Conservation (phyloP, 2,888 invertebrate species). For the Chaetogeoica ovagalla region DNA sequence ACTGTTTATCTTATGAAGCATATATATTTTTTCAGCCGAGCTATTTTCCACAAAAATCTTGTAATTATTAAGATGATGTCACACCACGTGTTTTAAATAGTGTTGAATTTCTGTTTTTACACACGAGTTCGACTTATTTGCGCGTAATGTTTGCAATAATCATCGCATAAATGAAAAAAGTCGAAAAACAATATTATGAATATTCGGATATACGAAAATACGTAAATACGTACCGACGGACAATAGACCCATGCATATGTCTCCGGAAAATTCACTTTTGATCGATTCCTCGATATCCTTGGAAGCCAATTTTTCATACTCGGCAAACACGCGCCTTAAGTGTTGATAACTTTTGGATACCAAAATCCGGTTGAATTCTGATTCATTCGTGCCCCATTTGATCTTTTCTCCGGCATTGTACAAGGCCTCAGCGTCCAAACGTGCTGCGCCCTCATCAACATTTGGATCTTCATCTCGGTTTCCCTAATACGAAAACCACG, state of each 20-base stretch:
- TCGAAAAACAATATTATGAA: too few relatives aligned
- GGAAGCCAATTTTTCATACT: slow-evolving; percentile 79
- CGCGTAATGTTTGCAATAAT: too few relatives aligned
- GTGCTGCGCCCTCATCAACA: slow-evolving; percentile 78
- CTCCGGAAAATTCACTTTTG: slow-evolving; percentile 86
- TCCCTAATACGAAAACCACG: slow-evolving; percentile 61
- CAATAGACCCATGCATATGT: slow-evolving; percentile 80
- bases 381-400: slow-evolving; percentile 90
- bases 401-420: slow-evolving; percentile 76
- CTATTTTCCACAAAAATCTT: too few relatives aligned
- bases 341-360: slow-evolving; percentile 88
- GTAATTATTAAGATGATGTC: too few relatives aligned
- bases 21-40: too few relatives aligned
- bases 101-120: too few relatives aligned
- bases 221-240: slow-evolving; percentile 72
- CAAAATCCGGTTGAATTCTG: slow-evolving; percentile 81
- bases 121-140: too few relatives aligned
- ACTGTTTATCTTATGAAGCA: too few relatives aligned
- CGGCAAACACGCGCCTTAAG: slow-evolving; percentile 79
- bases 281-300: slow-evolving; percentile 83
- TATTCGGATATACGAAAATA: too few relatives aligned
- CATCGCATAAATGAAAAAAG: too few relatives aligned
- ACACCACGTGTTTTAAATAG: too few relatives aligned
- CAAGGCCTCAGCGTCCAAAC: slow-evolving; percentile 79
- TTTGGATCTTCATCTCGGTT: slow-evolving; percentile 89